These are phyloP conservation scores for Papilio dardanus DNA, from an alignment of 1,140 invertebrate genomes.

Conservation along the genomic window DNA sequence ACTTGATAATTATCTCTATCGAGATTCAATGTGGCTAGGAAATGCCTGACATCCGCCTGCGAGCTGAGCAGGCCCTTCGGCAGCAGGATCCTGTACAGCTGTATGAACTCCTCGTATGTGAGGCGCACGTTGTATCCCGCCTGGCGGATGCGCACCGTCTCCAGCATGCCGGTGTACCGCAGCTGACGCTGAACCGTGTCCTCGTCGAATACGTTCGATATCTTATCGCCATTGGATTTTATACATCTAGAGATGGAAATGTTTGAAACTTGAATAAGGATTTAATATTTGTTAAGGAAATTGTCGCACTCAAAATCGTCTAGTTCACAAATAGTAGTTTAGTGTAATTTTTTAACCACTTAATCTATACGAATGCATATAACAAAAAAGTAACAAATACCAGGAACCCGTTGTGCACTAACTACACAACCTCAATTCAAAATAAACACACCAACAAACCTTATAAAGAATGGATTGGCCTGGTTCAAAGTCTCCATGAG, in stretches of 20 bases:
- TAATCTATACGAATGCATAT: no score
- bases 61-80: slow-evolving; percentile 93
- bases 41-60: slow-evolving; percentile 90
- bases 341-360: no score
- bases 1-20: slow-evolving; percentile 96
- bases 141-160: slow-evolving; percentile 97
- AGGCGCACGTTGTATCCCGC: slow-evolving; percentile 97
- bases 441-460: slow-evolving; percentile 71
- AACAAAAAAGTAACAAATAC: no score
- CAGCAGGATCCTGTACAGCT: slow-evolving; percentile 94
- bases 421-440: no score
- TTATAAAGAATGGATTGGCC: slow-evolving; percentile 98
- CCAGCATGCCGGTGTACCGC: slow-evolving; percentile 97
- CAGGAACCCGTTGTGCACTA: no score
- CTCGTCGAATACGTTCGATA: slow-evolving; percentile 96
- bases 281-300: no score
- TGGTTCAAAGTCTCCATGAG: slow-evolving; percentile 97
- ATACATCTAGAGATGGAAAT: slow-evolving; percentile 87
- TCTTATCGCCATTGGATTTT: slow-evolving; percentile 96
- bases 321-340: no score
- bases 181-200: slow-evolving; percentile 95
- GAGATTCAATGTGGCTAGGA: slow-evolving; percentile 90
- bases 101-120: slow-evolving; percentile 97
- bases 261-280: no score
- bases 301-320: no score